phyloP scores from a whole-genome alignment of 2,888 invertebrate species.

The Acanthosepion pharaonis region DNA sequence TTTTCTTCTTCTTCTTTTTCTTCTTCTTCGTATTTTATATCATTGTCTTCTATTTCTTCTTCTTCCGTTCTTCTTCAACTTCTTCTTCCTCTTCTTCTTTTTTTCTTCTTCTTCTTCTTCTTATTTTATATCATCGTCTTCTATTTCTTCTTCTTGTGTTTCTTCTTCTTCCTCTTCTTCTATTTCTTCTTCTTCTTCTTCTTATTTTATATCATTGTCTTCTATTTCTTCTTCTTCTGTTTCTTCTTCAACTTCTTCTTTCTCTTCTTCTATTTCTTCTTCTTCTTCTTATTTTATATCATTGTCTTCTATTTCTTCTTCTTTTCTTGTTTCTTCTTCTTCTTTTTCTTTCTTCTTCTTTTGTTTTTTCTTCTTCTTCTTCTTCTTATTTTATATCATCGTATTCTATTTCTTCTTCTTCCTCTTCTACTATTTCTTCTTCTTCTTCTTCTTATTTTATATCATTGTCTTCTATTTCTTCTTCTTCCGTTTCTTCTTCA shows the following conservation, averaged over 20 bases:
- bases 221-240: neutral
- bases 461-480: no score
- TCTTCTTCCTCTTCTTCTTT: no score
- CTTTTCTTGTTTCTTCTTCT: neutral
- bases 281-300: no score
- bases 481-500: neutral
- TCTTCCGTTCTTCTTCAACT: neutral
- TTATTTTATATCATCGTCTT: neutral
- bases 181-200: no score
- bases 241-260: neutral
- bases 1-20: neutral
- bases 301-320: neutral
- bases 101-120: neutral
- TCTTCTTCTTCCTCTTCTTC: neutral
- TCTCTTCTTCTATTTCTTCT: no score
- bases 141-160: neutral
- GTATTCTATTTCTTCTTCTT: neutral
- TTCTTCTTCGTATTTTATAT: neutral
- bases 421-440: neutral
- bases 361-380: fast-evolving
- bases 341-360: neutral
- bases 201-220: no score
- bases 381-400: neutral
- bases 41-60: neutral
- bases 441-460: no score